phyloP scores from a whole-genome alignment of 2,888 invertebrate genomes.

The Drosophila stalkeri region DNA sequence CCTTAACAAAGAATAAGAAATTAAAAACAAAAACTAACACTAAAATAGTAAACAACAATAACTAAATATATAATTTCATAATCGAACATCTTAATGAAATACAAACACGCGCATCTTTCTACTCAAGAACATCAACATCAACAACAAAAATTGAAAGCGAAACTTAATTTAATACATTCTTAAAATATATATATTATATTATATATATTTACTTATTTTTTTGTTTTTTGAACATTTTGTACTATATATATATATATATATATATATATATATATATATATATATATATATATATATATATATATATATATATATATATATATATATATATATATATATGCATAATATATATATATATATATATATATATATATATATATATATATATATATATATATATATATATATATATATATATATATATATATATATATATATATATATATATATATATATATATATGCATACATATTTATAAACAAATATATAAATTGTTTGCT shows the following conservation, averaged over 20 bases:
- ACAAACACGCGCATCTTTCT: conserved; percentile 15
- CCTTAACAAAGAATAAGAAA: conserved; percentile 43
- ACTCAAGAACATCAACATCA: conserved; percentile 11
- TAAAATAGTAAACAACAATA: conserved; percentile 41
- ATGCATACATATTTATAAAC: too few relatives aligned
- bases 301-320: conserved; percentile 41
- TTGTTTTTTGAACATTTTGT: conserved; percentile 52
- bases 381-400: conserved; percentile 38
- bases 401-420: conserved; percentile 35
- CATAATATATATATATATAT: conserved; percentile 37
- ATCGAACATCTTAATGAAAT: conserved; percentile 34
- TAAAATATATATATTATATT: conserved; percentile 45
- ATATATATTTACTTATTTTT: conserved; percentile 41
- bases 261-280: conserved; percentile 26
- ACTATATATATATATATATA: conserved; percentile 41
- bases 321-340: conserved; percentile 21
- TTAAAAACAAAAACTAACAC: conserved; percentile 31
- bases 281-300: conserved; percentile 26
- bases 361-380: conserved; percentile 27
- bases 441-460: conserved; percentile 24
- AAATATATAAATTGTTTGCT: conserved; percentile 25
- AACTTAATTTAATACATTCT: conserved; percentile 35
- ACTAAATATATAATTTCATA: conserved; percentile 46
- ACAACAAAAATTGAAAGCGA: conserved; percentile 20
- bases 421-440: conserved; percentile 37